Conservation (phyloP, 2,888 invertebrate species). For the Heliothis peltigera region DNA sequence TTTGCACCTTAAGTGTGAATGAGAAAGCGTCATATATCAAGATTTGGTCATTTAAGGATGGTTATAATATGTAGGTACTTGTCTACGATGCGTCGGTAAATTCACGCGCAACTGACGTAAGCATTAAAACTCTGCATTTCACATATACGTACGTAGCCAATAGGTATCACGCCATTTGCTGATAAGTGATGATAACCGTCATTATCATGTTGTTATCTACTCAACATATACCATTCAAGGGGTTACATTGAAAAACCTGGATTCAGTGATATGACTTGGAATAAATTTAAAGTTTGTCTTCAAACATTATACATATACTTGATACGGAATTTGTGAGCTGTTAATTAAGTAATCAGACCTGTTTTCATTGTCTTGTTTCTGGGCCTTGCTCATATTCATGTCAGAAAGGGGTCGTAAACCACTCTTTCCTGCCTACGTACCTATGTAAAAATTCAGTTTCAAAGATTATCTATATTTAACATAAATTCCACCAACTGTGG, state of each 20-base stretch:
- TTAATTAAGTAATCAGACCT: no score
- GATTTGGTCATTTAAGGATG: background rate
- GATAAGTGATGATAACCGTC: conserved; percentile 64
- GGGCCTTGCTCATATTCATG: no score
- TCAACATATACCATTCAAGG: conserved; percentile 28
- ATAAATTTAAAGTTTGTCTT: no score
- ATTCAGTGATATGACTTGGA: conserved; percentile 17
- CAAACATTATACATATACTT: no score
- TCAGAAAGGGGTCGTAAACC: no score
- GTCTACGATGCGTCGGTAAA: background rate
- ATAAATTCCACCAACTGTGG: background rate
- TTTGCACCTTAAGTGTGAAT: no score
- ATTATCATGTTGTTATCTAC: conserved; percentile 61
- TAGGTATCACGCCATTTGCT: conserved; percentile 60
- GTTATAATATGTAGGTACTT: background rate
- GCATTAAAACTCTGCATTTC: conserved; percentile 32
- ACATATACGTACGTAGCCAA: conserved; percentile 34
- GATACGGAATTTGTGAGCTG: no score
- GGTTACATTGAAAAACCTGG: conserved; percentile 44
- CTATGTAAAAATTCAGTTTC: no score
- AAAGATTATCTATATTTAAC: background rate
- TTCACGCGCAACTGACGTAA: background rate
- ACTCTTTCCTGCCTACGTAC: no score
- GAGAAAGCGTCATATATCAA: conserved; percentile 1
- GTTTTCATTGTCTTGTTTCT: no score